Evolutionary conservation across 2,888 invertebrate species (phyloP).

Genomic region (Caenorhabditis becei): DNA sequence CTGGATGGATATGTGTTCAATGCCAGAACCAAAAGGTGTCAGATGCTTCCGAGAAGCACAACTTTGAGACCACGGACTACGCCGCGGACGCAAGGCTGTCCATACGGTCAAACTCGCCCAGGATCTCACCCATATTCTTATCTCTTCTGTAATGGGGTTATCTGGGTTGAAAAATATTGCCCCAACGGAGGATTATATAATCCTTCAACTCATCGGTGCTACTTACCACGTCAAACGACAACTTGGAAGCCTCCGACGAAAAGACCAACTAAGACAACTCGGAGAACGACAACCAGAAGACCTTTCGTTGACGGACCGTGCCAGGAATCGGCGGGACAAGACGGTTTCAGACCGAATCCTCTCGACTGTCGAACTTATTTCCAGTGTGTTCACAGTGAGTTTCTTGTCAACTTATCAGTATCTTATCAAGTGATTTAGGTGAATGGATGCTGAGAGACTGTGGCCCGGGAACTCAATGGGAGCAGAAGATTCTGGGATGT

Average conservation of each 20-base stretch:
- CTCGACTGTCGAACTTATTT: conserved; percentile 10
- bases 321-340: conserved; percentile 16
- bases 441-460: conserved; percentile 18
- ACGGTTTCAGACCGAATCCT: conserved; percentile 17
- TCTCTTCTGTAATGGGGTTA: no score
- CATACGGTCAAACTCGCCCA: no score
- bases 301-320: conserved; percentile 7
- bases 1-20: background rate
- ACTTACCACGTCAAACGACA: no score
- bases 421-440: background rate
- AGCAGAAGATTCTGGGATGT: conserved; percentile 26
- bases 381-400: conserved; percentile 25
- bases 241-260: no score
- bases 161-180: no score
- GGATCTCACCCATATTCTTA: no score
- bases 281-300: background rate
- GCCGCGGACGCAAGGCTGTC: no score
- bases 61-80: background rate
- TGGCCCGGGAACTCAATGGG: conserved; percentile 25
- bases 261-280: no score
- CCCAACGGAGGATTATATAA: no score
- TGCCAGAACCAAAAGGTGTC: background rate
- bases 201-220: no score
- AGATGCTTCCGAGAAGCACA: background rate
- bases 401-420: background rate